Evolutionary conservation across 1,140 invertebrate species (phyloP), one percentile per base, ranked within the genome.

Genomic region (Maconellicoccus hirsutus): DNA sequence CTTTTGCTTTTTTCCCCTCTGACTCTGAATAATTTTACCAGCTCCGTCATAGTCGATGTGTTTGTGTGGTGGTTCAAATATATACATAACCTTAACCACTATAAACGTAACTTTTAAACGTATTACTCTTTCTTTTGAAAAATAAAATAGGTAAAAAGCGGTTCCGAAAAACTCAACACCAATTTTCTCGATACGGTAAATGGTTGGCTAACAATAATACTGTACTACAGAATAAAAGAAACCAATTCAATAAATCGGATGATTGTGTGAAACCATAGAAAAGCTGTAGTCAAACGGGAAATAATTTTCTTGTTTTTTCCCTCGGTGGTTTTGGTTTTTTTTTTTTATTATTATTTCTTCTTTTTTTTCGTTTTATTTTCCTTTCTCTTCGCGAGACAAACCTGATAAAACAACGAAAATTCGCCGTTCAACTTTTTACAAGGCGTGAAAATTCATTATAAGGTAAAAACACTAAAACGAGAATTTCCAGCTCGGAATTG

Each of bases 231-330:
- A 52, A 52, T 16, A 52, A 19, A 52, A 19, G 42, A 52, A 52
- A 52, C 42, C 42, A 52, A 52, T 52, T 52, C 42, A 52, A 52
- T 52, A 52, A 52, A 52, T 52, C 42, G 42, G 42, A 52, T 52
- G 42, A 52, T 52, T 52, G 42, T 19, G 42, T 52, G 42, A 52
- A 52, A 52, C 42, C 16, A 2, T 6, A 52, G 42, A 52, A 52
- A 14, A 52, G 42, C n/a, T 19, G 16, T 52, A 52, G 12, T 52
- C 42, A 19, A 52, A 52, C 10, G 42, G 42, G n/a, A 52, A 52
- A 52, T 52, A 16, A 52, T 52, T 52, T 52, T 38, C 33, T 6
- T 52, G 42, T 52, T 16, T 16, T 33, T 19, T 19, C 42, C 42
- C 42, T 52, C 42, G 29, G 12, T 33, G 29, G 29, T 33, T 33